Evolutionary conservation across 2,797 vertebrate species (phyloP).

Genomic region (Anableps anableps): DNA sequence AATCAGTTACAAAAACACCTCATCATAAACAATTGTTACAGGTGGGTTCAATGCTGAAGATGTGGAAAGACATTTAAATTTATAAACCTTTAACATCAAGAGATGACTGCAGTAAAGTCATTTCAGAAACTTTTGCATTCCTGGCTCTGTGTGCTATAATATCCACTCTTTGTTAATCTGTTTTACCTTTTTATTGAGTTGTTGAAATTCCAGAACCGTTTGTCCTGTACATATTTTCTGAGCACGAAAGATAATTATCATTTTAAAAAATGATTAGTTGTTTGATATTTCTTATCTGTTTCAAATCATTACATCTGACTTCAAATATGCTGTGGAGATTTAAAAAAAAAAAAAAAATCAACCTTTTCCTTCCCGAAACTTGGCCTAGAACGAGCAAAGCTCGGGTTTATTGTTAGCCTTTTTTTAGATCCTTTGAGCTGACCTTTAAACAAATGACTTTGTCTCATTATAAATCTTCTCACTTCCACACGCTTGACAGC

Average conservation of each 20-base stretch:
- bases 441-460: slow-evolving; percentile 39
- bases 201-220: not conserved
- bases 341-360: not conserved
- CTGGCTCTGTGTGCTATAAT: not conserved
- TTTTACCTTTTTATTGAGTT: not conserved
- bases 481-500: not conserved
- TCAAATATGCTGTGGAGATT: not conserved
- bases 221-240: not conserved
- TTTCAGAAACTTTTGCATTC: not conserved
- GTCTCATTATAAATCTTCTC: slow-evolving; percentile 10
- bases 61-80: not conserved
- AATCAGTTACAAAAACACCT: not conserved
- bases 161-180: not conserved
- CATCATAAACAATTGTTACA: not conserved
- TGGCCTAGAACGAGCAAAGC: not conserved
- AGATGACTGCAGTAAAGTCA: not conserved
- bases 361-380: not conserved
- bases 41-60: not conserved
- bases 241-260: not conserved
- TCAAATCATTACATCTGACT: not conserved
- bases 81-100: not conserved
- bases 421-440: slow-evolving; percentile 11
- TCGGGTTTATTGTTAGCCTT: slow-evolving; percentile 6
- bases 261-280: not conserved
- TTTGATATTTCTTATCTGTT: not conserved